Evolutionary conservation across 37 sponge, comb jelly and placozoan genomes (phyloP).

Genomic region (Oopsacas minuta): DNA sequence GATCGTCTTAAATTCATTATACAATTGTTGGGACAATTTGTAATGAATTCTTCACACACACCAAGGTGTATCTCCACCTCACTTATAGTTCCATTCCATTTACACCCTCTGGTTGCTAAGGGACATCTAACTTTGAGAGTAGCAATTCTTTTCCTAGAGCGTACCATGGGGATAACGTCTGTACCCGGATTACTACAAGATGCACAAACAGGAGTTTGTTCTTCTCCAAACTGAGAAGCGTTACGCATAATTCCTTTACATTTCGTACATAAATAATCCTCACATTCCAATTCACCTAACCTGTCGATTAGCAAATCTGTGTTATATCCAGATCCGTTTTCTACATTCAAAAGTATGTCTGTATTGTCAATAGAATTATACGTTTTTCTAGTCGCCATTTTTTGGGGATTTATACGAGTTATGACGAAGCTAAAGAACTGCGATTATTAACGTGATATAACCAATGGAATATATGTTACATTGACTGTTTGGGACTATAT

Average conservation of each 20-base stretch:
- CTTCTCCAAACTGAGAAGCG: not conserved
- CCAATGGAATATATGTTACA: no score
- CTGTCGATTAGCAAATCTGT: not conserved
- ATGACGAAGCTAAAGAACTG: no score
- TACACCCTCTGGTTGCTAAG: not conserved
- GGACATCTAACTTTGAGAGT: not conserved
- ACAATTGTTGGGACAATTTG: not conserved
- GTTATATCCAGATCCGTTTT: not conserved
- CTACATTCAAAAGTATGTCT: not conserved
- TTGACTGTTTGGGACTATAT: no score
- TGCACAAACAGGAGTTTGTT: not conserved
- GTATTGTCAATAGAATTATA: not conserved
- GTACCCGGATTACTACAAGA: not conserved
- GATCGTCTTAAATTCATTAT: not conserved
- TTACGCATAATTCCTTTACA: not conserved
- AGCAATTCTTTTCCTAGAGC: not conserved
- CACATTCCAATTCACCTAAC: not conserved
- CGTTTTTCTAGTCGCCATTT: not conserved
- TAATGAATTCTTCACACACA: not conserved
- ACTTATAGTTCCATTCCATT: not conserved
- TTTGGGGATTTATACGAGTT: no score
- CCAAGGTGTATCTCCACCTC: not conserved
- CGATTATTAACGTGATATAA: no score
- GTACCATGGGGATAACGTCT: not conserved
- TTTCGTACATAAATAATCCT: not conserved